Evolutionary conservation across 2,888 invertebrate genomes (phyloP).

Genomic region (Drosophila recens): DNA sequence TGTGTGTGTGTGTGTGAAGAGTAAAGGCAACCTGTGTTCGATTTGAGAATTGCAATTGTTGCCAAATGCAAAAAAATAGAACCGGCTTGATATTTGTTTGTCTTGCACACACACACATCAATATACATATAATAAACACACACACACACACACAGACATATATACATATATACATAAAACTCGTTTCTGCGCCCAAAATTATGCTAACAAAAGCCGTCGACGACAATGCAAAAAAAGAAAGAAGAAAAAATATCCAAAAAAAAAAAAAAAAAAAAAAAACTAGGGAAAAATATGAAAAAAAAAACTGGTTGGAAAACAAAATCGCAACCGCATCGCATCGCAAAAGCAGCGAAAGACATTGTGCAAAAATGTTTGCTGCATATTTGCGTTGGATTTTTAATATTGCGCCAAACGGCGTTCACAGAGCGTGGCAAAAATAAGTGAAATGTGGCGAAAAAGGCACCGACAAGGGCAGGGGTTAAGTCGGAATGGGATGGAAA

Average conservation of each 20-base stretch:
- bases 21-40: slow-evolving; percentile 63
- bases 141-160: slow-evolving; percentile 6
- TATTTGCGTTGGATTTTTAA: slow-evolving; percentile 80
- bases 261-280: slow-evolving; percentile 17
- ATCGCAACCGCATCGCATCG: slow-evolving; percentile 54
- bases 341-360: slow-evolving; percentile 58
- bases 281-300: background rate
- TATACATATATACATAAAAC: slow-evolving; percentile 18
- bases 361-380: slow-evolving; percentile 66
- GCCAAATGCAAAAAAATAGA: slow-evolving; percentile 51
- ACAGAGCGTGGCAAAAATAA: background rate
- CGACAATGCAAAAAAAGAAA: slow-evolving; percentile 39
- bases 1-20: slow-evolving; percentile 1
- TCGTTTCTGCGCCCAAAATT: slow-evolving; percentile 61
- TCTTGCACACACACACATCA: slow-evolving; percentile 27
- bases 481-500: background rate
- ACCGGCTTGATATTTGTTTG: slow-evolving; percentile 52
- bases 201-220: slow-evolving; percentile 73
- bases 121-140: background rate
- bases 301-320: slow-evolving; percentile 31
- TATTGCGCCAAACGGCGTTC: slow-evolving; percentile 65
- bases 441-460: slow-evolving; percentile 1
- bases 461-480: background rate
- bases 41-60: slow-evolving; percentile 68
- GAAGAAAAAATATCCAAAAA: no score